Base-by-base conservation (phyloP, 2,113 vertebrate species). In the Spermophilus dauricus region DNA sequence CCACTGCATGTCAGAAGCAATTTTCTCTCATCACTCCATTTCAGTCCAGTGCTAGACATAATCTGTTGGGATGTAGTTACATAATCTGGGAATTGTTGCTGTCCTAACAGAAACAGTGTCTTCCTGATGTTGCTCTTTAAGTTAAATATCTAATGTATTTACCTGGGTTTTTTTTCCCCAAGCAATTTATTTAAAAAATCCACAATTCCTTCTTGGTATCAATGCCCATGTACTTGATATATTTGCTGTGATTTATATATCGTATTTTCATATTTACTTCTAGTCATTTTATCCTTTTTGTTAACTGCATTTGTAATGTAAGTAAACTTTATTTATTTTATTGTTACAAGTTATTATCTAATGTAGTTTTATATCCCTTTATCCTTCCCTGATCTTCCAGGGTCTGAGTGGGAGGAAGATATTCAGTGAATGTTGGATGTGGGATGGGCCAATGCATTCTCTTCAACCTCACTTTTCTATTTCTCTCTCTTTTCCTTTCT, bases 361-460 rank as follows among this genome's bases (percentile, higher is more conserved):
- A 22, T 18, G 56, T 11, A 5, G 3, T 3, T 65, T 11, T n/a
- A 51, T 72, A 16, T 42, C 0, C 2, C 30, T 30, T 65, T 73
- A n/a, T 2, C 3, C 1, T 73, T 39, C n/a, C 6, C 18, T 2
- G 11, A 14, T 14, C 0, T 0, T 39, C 7, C 6, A 32, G 45
- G 4, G 28, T 22, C 34, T 42, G 9, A 1, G 0, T 34, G 13
- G 28, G 18, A 56, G 5, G 56, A 58, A 58, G 56, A 22, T 58
- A 58, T 58, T 22, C 22, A 58, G 56, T 58, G 56, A 58, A 58
- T 58, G 20, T 58, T 58, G 20, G 20, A 22, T 58, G 56, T 58
- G 18, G 1, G 18, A 58, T 58, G 20, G 56, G 7, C 53, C 20
- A 42, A 53, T 77, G 2, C 51, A 9, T 58, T 70, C 39, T 89